phyloP scores from a whole-genome alignment of 2,113 vertebrate species.

The Triplophysa dalaica region DNA sequence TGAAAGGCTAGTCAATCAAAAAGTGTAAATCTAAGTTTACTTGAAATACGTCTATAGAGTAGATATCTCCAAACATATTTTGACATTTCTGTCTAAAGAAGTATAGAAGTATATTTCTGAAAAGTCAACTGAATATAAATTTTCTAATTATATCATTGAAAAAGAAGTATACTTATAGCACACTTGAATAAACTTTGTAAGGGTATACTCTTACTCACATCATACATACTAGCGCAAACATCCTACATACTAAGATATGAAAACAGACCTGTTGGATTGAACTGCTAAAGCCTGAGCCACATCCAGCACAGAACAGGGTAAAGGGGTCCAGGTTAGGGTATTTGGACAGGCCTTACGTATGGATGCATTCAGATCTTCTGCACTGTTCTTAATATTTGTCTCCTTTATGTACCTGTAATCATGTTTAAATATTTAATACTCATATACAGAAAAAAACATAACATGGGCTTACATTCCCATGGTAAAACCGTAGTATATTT shows the following conservation, averaged over 20 bases:
- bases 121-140: too few species aligned
- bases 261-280: slow-evolving; percentile 63
- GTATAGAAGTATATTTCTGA: too few species aligned
- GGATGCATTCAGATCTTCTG: slow-evolving; percentile 70
- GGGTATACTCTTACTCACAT: neutral
- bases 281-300: slow-evolving; percentile 71
- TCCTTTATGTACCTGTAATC: slow-evolving; percentile 74
- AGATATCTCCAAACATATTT: too few species aligned
- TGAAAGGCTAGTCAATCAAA: too few species aligned
- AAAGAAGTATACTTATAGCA: too few species aligned
- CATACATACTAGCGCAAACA: slow-evolving; percentile 13
- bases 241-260: neutral
- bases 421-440: neutral
- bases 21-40: too few species aligned
- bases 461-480: too few species aligned
- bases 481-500: too few species aligned
- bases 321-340: slow-evolving; percentile 76
- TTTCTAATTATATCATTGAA: too few species aligned
- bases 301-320: slow-evolving; percentile 75
- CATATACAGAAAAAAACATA: too few species aligned
- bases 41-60: too few species aligned
- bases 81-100: too few species aligned
- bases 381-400: slow-evolving; percentile 77
- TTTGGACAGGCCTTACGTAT: slow-evolving; percentile 62
- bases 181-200: neutral